Evolutionary conservation across 2,797 vertebrate genomes (phyloP).

Genomic region (Peromyscus nudipes): DNA sequence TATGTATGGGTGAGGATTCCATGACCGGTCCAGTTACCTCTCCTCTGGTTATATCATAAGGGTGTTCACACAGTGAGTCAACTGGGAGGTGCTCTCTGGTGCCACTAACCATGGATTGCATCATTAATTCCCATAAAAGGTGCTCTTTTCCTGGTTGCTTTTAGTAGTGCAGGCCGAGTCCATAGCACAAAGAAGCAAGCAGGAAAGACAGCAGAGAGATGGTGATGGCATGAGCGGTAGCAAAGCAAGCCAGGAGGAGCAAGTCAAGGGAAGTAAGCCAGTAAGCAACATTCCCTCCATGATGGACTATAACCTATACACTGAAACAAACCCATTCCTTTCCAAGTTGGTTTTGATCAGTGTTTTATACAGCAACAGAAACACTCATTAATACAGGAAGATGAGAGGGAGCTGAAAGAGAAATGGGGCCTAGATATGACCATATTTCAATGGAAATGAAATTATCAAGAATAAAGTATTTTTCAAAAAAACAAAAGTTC

Average conservation of each 20-base stretch:
- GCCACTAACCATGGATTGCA: neutral
- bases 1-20: neutral
- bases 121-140: neutral
- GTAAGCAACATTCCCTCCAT: neutral
- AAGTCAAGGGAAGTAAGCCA: neutral
- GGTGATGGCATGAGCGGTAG: neutral
- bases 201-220: neutral
- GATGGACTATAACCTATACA: no score
- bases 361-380: no score
- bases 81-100: neutral
- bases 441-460: no score
- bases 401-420: no score
- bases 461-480: no score
- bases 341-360: neutral
- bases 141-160: neutral
- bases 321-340: neutral
- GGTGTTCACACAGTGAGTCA: neutral
- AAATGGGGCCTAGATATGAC: neutral
- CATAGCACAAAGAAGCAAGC: neutral
- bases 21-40: neutral
- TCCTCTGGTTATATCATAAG: neutral
- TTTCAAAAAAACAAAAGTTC: neutral
- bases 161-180: neutral
- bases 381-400: neutral
- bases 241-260: neutral